These are phyloP conservation scores for Paracentrotus lividus DNA, from an alignment of 53 echinoderm and acorn worm species.

Conservation along the genomic window DNA sequence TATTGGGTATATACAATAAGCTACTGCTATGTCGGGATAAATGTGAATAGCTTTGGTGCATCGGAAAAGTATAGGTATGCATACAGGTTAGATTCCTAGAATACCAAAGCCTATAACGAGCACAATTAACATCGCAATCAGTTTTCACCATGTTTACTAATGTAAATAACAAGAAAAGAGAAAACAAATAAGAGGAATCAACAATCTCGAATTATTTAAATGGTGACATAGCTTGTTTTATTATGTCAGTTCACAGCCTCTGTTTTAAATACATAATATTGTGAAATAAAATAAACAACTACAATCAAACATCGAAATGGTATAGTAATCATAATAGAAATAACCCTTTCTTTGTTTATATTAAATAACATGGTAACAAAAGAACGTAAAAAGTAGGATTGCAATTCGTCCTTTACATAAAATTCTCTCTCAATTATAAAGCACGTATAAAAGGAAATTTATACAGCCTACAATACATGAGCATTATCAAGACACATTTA, in stretches of 20 bases:
- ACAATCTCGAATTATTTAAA: conserved; percentile 9
- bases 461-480: neutral
- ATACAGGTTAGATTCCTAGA: neutral
- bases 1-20: neutral
- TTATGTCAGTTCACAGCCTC: conserved; percentile 62
- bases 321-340: conserved; percentile 34
- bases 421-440: conserved; percentile 33
- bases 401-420: conserved; percentile 41
- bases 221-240: conserved; percentile 63
- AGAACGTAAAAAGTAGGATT: conserved; percentile 52
- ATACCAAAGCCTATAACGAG: neutral
- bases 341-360: conserved; percentile 44
- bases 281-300: conserved; percentile 19
- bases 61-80: neutral
- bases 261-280: conserved; percentile 42
- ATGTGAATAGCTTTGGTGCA: neutral
- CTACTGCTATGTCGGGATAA: neutral
- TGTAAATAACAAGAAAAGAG: neutral
- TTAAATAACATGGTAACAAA: conserved; percentile 45
- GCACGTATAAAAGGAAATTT: conserved; percentile 20
- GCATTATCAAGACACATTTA: neutral
- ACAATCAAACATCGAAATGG: conserved; percentile 24
- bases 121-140: neutral
- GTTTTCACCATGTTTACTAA: no score
- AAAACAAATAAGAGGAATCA: no score